Evolutionary conservation across 1,140 invertebrate species (phyloP), one percentile per base, ranked within the genome.

Genomic region (Diploscapter pachys): DNA sequence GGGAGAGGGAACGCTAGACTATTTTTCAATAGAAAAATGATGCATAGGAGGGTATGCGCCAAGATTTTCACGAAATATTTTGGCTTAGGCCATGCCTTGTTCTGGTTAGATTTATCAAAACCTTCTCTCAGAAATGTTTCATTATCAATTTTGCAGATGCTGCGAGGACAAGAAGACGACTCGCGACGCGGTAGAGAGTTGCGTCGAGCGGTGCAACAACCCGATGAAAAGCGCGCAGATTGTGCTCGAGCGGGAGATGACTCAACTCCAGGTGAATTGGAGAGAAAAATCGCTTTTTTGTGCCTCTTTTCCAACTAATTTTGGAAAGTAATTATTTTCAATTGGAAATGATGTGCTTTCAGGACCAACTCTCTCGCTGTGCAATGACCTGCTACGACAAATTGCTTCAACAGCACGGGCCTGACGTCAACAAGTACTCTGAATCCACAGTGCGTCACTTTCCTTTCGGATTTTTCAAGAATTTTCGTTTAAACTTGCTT

Each of bases 371-470:
- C n/a, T 75, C 73, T 57, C 77, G 79, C 53, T 83, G 81, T 71
- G 75, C 80, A 4, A 82, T 78, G 76, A 81, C 78, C 4, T 84
- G 82, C 55, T 83, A 82, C 49, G 78, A 77, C 61, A 66, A 75
- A 65, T 59, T 83, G 5, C 66, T 79, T 11, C 84, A 85, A 62
- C 65, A 83, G 57, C 76, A 78, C 8, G 84, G 84, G n/a, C 74
- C 76, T 6, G 72, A 77, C 51, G 61, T 57, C 9, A 77, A 77
- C 9, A 77, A 77, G 63, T 77, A 72, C 52, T 51, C 75, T 4
- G 75, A 77, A 49, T 2, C 62, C 9, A 65, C 68, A 67, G 73
- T 74, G 57, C 56, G 63, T 9, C 51, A 68, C 52, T 68, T 52
- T 5, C 5, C 11, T 48, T 9, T 52, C 48, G 2, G 59, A 63